Conservation (phyloP, 2,888 invertebrate genomes). For the Odontothrips loti region DNA sequence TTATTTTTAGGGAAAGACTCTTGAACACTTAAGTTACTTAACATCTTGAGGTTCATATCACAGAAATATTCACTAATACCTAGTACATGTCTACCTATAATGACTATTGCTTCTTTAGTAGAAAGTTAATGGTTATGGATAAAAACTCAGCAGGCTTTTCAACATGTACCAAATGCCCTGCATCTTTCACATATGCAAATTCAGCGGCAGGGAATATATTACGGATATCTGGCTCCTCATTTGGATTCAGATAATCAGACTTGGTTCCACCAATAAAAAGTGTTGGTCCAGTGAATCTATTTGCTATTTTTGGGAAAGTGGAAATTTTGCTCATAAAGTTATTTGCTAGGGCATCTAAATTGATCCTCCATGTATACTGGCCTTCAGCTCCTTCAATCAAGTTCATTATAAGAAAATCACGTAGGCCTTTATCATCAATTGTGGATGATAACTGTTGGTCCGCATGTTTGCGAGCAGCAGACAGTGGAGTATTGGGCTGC, state of each 20-base stretch:
- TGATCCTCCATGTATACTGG: conserved; percentile 71
- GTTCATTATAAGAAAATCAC: conserved; percentile 80
- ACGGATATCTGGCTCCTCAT: conserved; percentile 60
- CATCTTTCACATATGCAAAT: conserved; percentile 67
- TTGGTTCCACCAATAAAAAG: conserved; percentile 77
- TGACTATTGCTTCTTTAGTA: conserved; percentile 42
- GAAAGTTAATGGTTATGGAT: conserved; percentile 58
- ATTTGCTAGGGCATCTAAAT: conserved; percentile 65
- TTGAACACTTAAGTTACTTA: neutral
- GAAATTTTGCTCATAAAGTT: conserved; percentile 62
- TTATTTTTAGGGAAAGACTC: neutral
- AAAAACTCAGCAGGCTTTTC: conserved; percentile 81
- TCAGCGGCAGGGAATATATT: conserved; percentile 68
- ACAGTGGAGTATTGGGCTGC: conserved; percentile 59
- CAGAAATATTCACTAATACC: neutral
- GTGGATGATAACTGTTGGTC: conserved; percentile 56
- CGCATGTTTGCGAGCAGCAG: conserved; percentile 64
- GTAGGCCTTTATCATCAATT: conserved; percentile 45
- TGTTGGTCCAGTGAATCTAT: conserved; percentile 61
- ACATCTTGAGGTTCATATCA: neutral
- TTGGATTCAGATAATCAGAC: conserved; percentile 70
- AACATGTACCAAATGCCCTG: conserved; percentile 92
- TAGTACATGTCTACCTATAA: too few relatives aligned
- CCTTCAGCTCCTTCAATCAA: conserved; percentile 63
- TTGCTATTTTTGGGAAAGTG: conserved; percentile 56